A percentile compares a stretch with the other conserved stretches of the same genome.
Conservation (phyloP, 2,797 vertebrate species). For the Myoxocephalus aenaeus region DNA sequence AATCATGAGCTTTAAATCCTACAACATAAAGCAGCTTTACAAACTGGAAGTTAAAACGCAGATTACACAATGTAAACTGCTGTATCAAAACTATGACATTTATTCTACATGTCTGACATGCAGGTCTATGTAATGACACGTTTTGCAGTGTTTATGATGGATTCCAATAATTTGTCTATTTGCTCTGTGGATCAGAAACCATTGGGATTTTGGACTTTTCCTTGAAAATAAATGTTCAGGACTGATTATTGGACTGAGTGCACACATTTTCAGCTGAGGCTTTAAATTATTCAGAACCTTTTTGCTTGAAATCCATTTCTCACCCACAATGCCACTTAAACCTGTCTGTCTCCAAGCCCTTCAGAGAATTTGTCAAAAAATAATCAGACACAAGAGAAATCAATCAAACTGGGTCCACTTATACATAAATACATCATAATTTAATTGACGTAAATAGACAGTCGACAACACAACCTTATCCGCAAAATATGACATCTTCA, state of each 20-base stretch:
- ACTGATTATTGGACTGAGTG: too few relatives aligned
- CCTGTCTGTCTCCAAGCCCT: neutral
- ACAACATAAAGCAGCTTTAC: neutral
- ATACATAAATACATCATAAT: slow-evolving; percentile 79
- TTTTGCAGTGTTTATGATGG: neutral
- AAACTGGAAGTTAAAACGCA: neutral
- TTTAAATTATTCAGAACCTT: neutral
- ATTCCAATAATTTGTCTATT: neutral
- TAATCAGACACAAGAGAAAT: slow-evolving; percentile 16
- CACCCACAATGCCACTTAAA: neutral
- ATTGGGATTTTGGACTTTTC: neutral
- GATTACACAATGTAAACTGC: neutral
- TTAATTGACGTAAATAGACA: slow-evolving; percentile 68
- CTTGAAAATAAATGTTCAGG: neutral
- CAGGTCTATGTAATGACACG: neutral
- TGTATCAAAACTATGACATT: neutral
- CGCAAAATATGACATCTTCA: slow-evolving; percentile 45
- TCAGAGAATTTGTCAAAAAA: neutral
- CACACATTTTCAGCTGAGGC: neutral
- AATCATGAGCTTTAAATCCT: neutral
- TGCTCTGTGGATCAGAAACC: neutral
- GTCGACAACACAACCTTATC: slow-evolving; percentile 49
- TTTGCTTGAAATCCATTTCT: slow-evolving; percentile 11
- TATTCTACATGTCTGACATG: neutral
- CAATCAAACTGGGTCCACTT: slow-evolving; percentile 30